These are phyloP conservation scores for Vireo altiloquus DNA, from an alignment of 2,113 vertebrate species.

Conservation along the genomic window DNA sequence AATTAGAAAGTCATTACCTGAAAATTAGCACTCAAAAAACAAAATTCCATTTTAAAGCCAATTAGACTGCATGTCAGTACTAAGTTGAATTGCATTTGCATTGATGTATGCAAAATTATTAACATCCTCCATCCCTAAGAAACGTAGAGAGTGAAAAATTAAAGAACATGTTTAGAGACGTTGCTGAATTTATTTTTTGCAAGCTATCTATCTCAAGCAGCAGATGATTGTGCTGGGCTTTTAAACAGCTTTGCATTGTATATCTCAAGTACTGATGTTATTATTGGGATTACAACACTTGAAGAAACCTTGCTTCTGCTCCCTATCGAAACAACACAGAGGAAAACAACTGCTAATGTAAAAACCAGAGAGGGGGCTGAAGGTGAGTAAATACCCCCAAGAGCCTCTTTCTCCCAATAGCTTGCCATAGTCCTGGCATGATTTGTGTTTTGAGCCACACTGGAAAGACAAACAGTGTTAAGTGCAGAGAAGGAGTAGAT, in stretches of 20 bases:
- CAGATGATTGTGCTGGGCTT: neutral
- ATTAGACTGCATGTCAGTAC: conserved; percentile 18
- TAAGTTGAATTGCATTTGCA: conserved; percentile 16
- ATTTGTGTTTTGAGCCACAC: neutral
- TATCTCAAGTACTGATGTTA: neutral
- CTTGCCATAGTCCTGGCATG: neutral
- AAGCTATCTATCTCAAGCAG: neutral
- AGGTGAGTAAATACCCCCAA: neutral
- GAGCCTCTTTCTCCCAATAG: neutral
- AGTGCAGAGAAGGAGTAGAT: neutral
- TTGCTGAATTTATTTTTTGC: neutral
- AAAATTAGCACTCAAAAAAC: conserved; percentile 49
- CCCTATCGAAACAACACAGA: neutral
- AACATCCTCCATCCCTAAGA: neutral
- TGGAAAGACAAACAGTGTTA: neutral
- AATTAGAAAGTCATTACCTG: conserved; percentile 49
- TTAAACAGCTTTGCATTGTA: neutral
- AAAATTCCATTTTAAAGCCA: conserved; percentile 36
- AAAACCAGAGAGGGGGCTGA: neutral
- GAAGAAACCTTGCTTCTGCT: neutral
- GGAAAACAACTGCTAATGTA: neutral
- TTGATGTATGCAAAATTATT: conserved; percentile 9
- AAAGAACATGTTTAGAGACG: neutral
- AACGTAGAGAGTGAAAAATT: neutral
- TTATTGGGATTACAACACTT: neutral